Evolutionary conservation across 2,888 invertebrate species (phyloP).

Genomic region (Dolomedes plantarius): DNA sequence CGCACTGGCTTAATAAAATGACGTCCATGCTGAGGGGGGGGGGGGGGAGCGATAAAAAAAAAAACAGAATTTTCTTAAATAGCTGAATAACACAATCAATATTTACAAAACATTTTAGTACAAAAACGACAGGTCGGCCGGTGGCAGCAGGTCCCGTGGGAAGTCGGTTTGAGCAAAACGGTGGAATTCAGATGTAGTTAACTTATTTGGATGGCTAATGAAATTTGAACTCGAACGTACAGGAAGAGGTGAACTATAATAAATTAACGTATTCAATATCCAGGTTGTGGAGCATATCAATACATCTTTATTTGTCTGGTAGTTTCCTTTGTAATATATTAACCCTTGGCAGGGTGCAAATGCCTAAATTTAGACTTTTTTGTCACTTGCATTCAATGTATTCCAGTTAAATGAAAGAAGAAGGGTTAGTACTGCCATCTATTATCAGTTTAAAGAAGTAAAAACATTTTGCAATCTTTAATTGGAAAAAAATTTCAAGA

Average conservation of each 20-base stretch:
- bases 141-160: background rate
- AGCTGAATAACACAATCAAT: constrained; percentile 7
- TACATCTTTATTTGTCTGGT: no score
- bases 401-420: no score
- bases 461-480: no score
- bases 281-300: no score
- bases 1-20: constrained; percentile 10
- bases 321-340: no score
- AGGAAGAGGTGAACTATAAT: background rate
- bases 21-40: background rate
- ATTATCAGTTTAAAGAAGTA: no score
- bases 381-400: no score
- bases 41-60: background rate
- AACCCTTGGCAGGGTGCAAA: no score
- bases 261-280: background rate
- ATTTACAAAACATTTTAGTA: constrained; percentile 6
- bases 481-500: no score
- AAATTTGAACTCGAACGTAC: background rate
- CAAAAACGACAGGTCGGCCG: background rate
- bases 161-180: background rate
- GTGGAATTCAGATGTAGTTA: background rate
- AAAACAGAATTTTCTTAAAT: background rate
- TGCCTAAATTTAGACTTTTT: no score
- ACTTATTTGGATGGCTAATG: background rate
- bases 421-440: no score